Evolutionary conservation across 2,888 invertebrate species (phyloP), one percentile per base, ranked within the genome.

Genomic region (Meandrusa payeni): DNA sequence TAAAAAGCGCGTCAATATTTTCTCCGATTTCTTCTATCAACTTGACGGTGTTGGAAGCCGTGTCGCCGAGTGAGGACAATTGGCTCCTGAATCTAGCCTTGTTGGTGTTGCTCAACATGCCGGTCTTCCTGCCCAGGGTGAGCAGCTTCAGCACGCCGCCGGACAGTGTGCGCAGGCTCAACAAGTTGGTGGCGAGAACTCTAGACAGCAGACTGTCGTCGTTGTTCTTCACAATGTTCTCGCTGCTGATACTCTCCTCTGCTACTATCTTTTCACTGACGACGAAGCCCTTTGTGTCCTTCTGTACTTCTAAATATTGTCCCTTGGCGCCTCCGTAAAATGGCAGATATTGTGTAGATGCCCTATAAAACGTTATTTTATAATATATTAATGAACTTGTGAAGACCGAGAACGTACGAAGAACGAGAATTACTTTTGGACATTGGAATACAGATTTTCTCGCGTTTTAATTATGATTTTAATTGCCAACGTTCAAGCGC

Each of bases 321-420:
- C 94, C 94, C 61, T 90, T 91, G 1, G 90, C 91, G 17, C 93
- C 93, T 1, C 94, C 94, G 61, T 94, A 94, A 71, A 91, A 94
- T 6, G 93, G 91, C 24, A 93, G 62, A 40, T 81, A 88, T 54
- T 78, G 76, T 36, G 73, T 64, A 29, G 76, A 61, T 46, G 59
- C 68, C 48, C 83, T 83, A 65, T 26, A 51, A 44, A 46, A 33
- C 10, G 27, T 27, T 27, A 12, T 4, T n/a, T 15, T 15, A 15
- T 15, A 15, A 15, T n/a, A n/a, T n/a, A n/a, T n/a, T n/a, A n/a
- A n/a, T n/a, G n/a, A n/a, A n/a, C n/a, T n/a, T n/a, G n/a, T n/a
- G n/a, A n/a, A n/a, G n/a, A n/a, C n/a, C n/a, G n/a, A n/a, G n/a
- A n/a, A n/a, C n/a, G n/a, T n/a, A n/a, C n/a, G n/a, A n/a, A n/a